Base-by-base conservation (phyloP, 2,113 vertebrate species). In the Struthio camelus region DNA sequence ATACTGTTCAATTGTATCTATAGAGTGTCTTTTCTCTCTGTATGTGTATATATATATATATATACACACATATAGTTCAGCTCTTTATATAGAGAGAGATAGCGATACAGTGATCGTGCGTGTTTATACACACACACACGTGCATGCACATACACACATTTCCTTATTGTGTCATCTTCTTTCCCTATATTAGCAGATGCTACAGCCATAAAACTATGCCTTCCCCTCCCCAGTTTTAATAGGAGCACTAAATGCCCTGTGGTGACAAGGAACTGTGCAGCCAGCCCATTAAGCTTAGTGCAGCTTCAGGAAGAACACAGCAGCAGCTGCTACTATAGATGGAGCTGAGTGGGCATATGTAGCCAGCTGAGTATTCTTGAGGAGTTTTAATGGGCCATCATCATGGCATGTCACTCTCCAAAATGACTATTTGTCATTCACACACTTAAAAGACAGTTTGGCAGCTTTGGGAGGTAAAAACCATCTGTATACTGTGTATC, bases 341-440 rank as follows among this genome's bases (percentile, higher is more conserved):
- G 91, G 90, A 92, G 91, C 80, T 89, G 96, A 89, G 85, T 87
- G 90, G 94, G 94, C 80, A 90, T 85, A 85, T 78, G 79, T 73
- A 91, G 48, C 81, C 3, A 19, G 58, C 62, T 92, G 83, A 87
- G 78, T 85, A 78, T 87, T 86, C 80, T 94, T 82, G 59, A 92
- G 79, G 86, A 94, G 91, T 94, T 94, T 96, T 97, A 96, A 95
- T 96, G 94, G 89, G 67, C 83, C 87, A 87, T 96, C 93, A 90
- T 85, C 85, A 89, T 85, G 88, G 79, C 93, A 94, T 79, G 82
- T 84, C 93, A 84, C 67, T 95, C 92, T 92, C 88, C 40, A 84
- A 91, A 97, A 95, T 80, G 59, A 79, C 67, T 94, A 24, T 92
- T 95, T 96, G 95, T 96, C 93, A 96, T 71, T 96, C 94, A 72